Evolutionary conservation across 2,888 invertebrate genomes (phyloP).

Genomic region (Fragum whitleyi): DNA sequence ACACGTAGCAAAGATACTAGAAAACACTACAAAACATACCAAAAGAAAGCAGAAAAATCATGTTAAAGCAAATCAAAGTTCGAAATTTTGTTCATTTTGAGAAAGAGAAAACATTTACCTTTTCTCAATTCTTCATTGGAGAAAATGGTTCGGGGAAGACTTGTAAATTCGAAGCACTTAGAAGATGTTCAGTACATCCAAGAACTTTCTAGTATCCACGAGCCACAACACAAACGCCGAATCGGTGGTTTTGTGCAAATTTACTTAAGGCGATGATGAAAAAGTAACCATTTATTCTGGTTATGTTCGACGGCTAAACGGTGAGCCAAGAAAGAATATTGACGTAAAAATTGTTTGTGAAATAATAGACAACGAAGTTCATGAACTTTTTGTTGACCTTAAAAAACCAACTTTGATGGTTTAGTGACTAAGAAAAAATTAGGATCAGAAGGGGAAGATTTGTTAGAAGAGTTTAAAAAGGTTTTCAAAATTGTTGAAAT

Average conservation of each 20-base stretch:
- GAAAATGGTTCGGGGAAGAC: constrained; percentile 28
- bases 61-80: constrained; percentile 15
- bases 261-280: neutral
- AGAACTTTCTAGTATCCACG: neutral
- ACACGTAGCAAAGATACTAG: no score
- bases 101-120: neutral
- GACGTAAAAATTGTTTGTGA: neutral
- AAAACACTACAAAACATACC: no score
- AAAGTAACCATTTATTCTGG: neutral
- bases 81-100: constrained; percentile 31
- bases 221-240: neutral
- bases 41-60: no score
- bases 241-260: neutral
- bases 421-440: neutral
- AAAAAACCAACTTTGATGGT: neutral
- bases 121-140: constrained; percentile 19
- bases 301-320: neutral
- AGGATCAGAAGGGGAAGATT: neutral
- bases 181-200: constrained; percentile 23
- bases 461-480: neutral
- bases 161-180: neutral
- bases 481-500: neutral
- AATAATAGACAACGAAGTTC: neutral
- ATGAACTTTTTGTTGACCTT: neutral
- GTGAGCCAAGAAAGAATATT: neutral